Evolutionary conservation across 2,888 invertebrate genomes (phyloP), one percentile per base, ranked within the genome.

Genomic region (Scaptomyza flava): DNA sequence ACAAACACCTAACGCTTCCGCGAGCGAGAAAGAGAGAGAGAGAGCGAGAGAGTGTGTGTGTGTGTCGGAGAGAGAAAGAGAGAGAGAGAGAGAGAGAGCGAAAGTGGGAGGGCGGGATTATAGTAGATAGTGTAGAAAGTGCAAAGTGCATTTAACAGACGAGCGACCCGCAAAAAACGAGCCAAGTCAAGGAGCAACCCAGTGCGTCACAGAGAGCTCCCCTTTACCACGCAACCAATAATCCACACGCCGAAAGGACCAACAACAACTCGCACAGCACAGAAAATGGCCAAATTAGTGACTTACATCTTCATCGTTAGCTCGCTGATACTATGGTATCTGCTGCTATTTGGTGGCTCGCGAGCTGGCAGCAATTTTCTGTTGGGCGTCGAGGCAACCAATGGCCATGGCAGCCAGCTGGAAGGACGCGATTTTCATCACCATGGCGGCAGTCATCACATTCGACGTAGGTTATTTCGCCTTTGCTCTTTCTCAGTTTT

Each of bases 361-460:
- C 47, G 67, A 34, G 56, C 66, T n/a, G 65, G 76, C 43, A 52
- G 61, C 47, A 53, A 72, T 8, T 47, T 77, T 53, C 45, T 70
- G 14, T 38, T 52, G 11, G 71, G 78, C 54, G 89, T 73, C 12
- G 86, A 68, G 45, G 90, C 90, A 30, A 90, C 90, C 65, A 90
- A 90, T 53, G 90, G 91, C 12, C 89, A 84, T 58, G 90, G 90
- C 63, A 89, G 90, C 58, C 90, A 83, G 68, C 59, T 90, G 72
- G 90, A 90, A 71, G 91, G 90, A 63, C 89, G 91, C 30, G 90
- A 90, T 47, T 83, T 84, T 50, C 89, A 90, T 63, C 90, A 90
- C 62, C 89, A 88, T 61, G 91, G 90, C 72, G 83, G 91, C 56
- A 89, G 90, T 54, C 91, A 91, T 57, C 90, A 91, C 60, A 91